Base-by-base conservation (phyloP, 2,797 vertebrate genomes). In the Chrosomus eos region DNA sequence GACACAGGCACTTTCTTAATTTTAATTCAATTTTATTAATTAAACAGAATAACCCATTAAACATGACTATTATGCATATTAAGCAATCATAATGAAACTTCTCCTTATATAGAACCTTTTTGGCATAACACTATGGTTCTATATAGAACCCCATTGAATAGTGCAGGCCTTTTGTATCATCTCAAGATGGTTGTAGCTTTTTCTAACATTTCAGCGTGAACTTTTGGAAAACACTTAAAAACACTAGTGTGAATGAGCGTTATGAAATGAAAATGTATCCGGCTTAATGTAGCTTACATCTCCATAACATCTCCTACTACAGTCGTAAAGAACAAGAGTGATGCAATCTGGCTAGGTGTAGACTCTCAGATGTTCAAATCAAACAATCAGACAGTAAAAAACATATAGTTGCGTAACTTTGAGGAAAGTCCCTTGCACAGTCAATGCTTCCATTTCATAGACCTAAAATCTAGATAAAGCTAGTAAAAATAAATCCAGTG, bases 341-440 rank as follows among this genome's bases (percentile, higher is more conserved):
- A 7, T 11, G 18, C 40, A 67, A 33, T 36, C 78, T n/a, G 40
- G 13, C 19, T 31, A 66, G 40, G 40, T 79, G 60, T 48, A 51
- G 43, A 48, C 28, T n/a, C 51, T 80, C 31, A 76, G 51, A 58
- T 75, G 51, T 36, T 75, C 51, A 75, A 26, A 66, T 80, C 60
- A 62, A 43, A 60, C 23, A 67, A 48, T 36, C 78, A 80, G 28
- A 36, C 21, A 67, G 36, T 67, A 80, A 67, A 77, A 67, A n/a
- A 36, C 77, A 51, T 31, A 68, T 23, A 21, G 62, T 67, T 67
- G 43, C 21, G 19, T 33, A 51, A 36, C 43, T 36, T 31, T 36
- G 43, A 53, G 62, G 43, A 80, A 80, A 80, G 62, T 80, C 78
- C 78, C 78, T 68, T 6, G 13, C 62, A 68, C 62, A 66, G 26